These are phyloP conservation scores for Pteruthius melanotis DNA, from an alignment of 2,113 vertebrate genomes.

Conservation along the genomic window DNA sequence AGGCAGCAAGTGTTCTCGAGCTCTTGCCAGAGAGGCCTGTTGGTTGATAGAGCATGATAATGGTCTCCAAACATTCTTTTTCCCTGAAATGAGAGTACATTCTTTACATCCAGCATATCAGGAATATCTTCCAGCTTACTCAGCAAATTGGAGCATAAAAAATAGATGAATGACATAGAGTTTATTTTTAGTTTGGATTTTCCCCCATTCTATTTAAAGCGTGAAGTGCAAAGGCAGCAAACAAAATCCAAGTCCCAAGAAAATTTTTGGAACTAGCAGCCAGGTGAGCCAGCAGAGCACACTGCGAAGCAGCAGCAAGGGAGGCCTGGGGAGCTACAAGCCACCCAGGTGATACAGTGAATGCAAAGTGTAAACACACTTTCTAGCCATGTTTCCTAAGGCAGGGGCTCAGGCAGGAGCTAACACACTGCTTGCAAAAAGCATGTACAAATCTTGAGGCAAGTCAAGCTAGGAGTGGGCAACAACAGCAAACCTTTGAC, in stretches of 20 bases:
- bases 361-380: background rate
- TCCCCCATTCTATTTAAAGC: background rate
- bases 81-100: background rate
- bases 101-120: background rate
- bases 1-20: background rate
- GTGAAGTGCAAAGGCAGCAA: background rate
- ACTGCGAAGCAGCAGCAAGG: background rate
- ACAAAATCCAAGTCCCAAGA: background rate
- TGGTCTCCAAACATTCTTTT: background rate
- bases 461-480: background rate
- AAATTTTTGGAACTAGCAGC: background rate
- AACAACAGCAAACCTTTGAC: background rate
- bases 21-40: background rate
- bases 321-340: background rate
- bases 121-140: background rate
- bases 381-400: background rate
- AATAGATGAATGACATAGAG: background rate
- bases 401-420: background rate
- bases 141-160: background rate
- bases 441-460: background rate
- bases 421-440: background rate
- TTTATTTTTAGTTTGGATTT: background rate
- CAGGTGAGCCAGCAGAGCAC: background rate
- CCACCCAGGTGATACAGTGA: background rate
- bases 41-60: background rate